Conservation (phyloP, 2,888 invertebrate genomes). For the Calliphora vomitoria region DNA sequence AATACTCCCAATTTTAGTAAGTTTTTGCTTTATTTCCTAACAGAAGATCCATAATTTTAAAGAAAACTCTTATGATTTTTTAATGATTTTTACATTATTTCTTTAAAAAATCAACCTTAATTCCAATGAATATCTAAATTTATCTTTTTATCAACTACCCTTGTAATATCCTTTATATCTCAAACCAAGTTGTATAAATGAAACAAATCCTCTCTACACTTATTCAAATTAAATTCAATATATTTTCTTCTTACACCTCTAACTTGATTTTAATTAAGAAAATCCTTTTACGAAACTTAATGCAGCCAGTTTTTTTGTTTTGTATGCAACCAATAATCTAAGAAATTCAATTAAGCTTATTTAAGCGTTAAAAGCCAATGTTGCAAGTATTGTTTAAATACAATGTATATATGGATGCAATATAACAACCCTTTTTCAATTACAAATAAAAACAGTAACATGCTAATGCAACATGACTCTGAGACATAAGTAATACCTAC, state of each 20-base stretch:
- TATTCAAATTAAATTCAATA: conserved; percentile 55
- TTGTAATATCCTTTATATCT: neutral
- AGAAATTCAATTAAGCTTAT: conserved; percentile 85
- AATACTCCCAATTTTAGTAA: no score
- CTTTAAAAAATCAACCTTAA: no score
- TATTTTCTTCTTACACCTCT: conserved; percentile 38
- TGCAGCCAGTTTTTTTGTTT: conserved; percentile 1
- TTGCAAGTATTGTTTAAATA: conserved; percentile 72
- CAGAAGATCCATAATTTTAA: no score
- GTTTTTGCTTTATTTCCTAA: no score
- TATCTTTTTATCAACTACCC: neutral
- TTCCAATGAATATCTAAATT: neutral
- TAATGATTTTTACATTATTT: no score
- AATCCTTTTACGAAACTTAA: conserved; percentile 58
- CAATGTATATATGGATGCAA: conserved; percentile 33
- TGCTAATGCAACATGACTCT: conserved; percentile 66
- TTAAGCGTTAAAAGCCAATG: conserved; percentile 85
- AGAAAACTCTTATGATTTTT: no score
- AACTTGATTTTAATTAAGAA: conserved; percentile 80
- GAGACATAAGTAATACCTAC: conserved; percentile 62
- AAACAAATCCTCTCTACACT: conserved; percentile 35
- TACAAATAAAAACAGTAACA: conserved; percentile 40
- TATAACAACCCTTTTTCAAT: conserved; percentile 33
- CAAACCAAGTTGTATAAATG: neutral
- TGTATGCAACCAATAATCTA: conserved; percentile 37